Conservation (phyloP, 2,113 vertebrate genomes). For the Istiophorus platypterus region DNA sequence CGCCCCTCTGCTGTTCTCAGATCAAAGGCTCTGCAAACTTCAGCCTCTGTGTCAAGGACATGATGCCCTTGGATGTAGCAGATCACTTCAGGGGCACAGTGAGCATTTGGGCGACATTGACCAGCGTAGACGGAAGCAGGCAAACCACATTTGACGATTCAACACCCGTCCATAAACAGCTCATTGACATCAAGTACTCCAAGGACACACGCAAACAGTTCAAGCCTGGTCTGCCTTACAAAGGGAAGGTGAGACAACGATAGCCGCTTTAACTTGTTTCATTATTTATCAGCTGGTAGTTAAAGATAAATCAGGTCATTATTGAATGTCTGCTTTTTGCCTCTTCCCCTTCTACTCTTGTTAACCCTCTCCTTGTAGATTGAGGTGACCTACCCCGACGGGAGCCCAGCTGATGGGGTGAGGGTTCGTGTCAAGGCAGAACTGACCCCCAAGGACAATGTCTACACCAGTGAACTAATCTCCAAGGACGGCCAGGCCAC, state of each 20-base stretch:
- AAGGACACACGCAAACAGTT: conserved; percentile 95
- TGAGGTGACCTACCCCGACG: conserved; percentile 92
- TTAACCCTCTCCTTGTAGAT: conserved; percentile 80
- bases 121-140: conserved; percentile 88
- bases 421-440: conserved; percentile 92
- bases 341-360: background rate
- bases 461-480: conserved; percentile 90
- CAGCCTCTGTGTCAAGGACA: conserved; percentile 91
- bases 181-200: conserved; percentile 93
- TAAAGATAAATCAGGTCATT: background rate
- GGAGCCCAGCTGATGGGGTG: conserved; percentile 91
- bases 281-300: background rate
- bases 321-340: background rate
- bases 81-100: conserved; percentile 93
- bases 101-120: conserved; percentile 91
- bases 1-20: conserved; percentile 72
- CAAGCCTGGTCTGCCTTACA: conserved; percentile 93
- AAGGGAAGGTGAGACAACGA: conserved; percentile 88
- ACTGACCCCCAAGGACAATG: conserved; percentile 91
- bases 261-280: background rate
- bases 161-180: conserved; percentile 92
- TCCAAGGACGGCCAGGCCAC: conserved; percentile 87
- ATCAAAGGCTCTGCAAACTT: conserved; percentile 90
- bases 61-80: conserved; percentile 92
- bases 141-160: conserved; percentile 93